phyloP scores from a whole-genome alignment of 2,797 vertebrate species.

The Sebastes nivosus region DNA sequence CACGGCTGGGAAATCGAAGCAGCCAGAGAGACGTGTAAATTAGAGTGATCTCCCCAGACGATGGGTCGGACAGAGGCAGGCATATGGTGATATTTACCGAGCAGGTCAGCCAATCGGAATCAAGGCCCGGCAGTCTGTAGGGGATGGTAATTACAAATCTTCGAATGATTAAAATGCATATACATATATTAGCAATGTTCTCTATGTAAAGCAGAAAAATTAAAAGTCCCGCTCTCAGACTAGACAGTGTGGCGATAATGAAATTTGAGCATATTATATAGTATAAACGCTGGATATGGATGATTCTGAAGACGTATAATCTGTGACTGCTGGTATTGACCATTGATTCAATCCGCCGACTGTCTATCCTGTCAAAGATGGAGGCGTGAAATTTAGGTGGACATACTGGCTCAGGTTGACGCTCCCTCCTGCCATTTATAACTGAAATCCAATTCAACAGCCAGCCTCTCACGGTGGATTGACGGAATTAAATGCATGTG shows the following conservation, averaged over 20 bases:
- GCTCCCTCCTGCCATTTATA: slow-evolving; percentile 18
- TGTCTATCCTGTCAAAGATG: not conserved
- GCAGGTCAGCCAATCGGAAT: slow-evolving; percentile 49
- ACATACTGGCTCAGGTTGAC: not conserved
- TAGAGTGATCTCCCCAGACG: slow-evolving; percentile 59
- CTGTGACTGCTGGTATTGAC: not conserved
- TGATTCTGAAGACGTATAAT: not conserved
- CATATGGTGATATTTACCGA: slow-evolving; percentile 59
- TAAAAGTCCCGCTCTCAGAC: not conserved
- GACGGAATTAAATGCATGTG: slow-evolving; percentile 37
- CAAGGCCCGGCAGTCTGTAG: slow-evolving; percentile 23
- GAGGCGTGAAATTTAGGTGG: slow-evolving; percentile 1
- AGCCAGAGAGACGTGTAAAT: slow-evolving; percentile 64
- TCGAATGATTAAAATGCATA: slow-evolving; percentile 39
- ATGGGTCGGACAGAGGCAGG: slow-evolving; percentile 50
- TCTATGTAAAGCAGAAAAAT: slow-evolving; percentile 21
- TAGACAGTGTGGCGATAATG: not conserved
- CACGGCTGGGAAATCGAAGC: slow-evolving; percentile 67
- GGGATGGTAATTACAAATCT: slow-evolving; percentile 48
- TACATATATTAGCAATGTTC: not conserved
- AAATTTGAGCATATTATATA: not conserved
- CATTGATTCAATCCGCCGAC: slow-evolving; percentile 9
- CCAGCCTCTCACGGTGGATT: slow-evolving; percentile 15
- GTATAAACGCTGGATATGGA: not conserved
- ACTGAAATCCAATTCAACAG: slow-evolving; percentile 15